A percentile compares a stretch with the other conserved stretches of the same genome.
phyloP scores from a whole-genome alignment of 2,797 vertebrate species.

The Distichodus sexfasciatus region DNA sequence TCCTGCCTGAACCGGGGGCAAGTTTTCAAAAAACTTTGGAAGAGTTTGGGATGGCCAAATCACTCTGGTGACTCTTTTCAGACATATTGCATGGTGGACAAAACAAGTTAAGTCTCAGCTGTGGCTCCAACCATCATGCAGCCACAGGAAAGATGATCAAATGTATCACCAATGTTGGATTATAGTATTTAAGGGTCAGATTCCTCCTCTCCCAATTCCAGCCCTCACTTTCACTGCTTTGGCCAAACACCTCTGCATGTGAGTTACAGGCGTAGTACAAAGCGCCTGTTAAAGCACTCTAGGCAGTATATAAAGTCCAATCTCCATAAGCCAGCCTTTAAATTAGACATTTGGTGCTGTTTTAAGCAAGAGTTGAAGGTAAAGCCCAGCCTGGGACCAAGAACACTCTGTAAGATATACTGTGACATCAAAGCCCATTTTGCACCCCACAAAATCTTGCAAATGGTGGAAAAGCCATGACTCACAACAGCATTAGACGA shows the following conservation, averaged over 20 bases:
- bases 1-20: constrained; percentile 19
- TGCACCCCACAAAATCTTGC: constrained; percentile 16
- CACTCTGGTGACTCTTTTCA: no score
- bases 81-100: no score
- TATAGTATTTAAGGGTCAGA: neutral
- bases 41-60: neutral
- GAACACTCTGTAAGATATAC: constrained; percentile 67
- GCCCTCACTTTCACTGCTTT: neutral
- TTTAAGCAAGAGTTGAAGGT: constrained; percentile 63
- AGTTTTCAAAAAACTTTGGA: constrained; percentile 15
- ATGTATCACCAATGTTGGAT: neutral
- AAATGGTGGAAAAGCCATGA: constrained; percentile 29
- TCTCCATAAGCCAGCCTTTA: constrained; percentile 65
- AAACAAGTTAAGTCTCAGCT: no score
- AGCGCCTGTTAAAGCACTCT: constrained; percentile 45
- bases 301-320: constrained; percentile 62
- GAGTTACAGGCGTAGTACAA: constrained; percentile 48
- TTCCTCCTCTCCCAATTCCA: neutral
- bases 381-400: constrained; percentile 54
- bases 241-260: constrained; percentile 46
- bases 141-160: no score
- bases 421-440: constrained; percentile 64
- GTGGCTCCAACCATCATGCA: no score
- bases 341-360: constrained; percentile 60
- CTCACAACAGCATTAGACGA: constrained; percentile 33